These are phyloP conservation scores for Cynaeus angustus DNA, from an alignment of 2,888 invertebrate genomes.

Conservation along the genomic window DNA sequence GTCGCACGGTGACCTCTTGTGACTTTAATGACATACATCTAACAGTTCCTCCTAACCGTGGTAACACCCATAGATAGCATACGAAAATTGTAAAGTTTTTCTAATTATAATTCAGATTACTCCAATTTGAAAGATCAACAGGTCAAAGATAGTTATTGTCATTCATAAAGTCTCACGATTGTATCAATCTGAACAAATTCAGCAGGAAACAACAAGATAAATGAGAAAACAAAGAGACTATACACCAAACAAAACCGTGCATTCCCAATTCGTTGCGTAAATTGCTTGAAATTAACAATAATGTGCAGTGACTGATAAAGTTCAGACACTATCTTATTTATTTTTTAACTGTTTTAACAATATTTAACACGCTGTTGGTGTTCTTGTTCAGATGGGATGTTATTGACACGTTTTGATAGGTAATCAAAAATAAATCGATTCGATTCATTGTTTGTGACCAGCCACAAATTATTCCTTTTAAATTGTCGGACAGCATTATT, in stretches of 20 bases:
- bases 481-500: slow-evolving; percentile 5
- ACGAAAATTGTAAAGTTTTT: neutral
- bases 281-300: no score
- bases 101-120: neutral
- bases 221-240: neutral
- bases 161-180: slow-evolving; percentile 25
- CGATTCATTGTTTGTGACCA: neutral
- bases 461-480: slow-evolving; percentile 13
- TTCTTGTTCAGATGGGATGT: neutral
- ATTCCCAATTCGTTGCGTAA: no score
- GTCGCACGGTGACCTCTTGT: no score
- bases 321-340: neutral
- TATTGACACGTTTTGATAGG: neutral
- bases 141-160: slow-evolving; percentile 27
- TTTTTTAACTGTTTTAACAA: neutral
- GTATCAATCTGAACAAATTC: slow-evolving; percentile 3
- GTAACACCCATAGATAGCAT: neutral
- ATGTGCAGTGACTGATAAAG: neutral
- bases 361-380: no score
- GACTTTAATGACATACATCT: no score
- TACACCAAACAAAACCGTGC: no score
- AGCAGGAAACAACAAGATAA: slow-evolving; percentile 4
- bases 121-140: slow-evolving; percentile 8
- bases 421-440: slow-evolving; percentile 1
- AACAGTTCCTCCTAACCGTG: no score